Conservation (phyloP, 2,888 invertebrate genomes). For the Hyles lineata region DNA sequence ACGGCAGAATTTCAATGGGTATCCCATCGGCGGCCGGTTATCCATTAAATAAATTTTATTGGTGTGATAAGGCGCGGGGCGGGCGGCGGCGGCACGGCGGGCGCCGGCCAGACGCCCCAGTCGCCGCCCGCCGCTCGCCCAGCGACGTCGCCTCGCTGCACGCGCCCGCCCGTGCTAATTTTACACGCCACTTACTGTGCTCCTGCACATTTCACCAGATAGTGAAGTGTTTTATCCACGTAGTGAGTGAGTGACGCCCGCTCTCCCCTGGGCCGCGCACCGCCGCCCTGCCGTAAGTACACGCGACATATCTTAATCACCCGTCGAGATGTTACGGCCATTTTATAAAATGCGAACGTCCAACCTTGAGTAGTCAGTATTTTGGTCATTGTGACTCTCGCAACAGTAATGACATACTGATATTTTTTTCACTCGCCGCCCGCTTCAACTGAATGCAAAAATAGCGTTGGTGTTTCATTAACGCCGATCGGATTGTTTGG, state of each 20-base stretch:
- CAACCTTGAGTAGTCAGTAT: conserved; percentile 78
- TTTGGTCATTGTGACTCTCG: conserved; percentile 72
- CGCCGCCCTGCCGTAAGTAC: conserved; percentile 59
- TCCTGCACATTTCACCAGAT: conserved; percentile 67
- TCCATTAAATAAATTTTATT: conserved; percentile 83
- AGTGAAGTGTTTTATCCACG: conserved; percentile 69
- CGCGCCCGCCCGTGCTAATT: conserved; percentile 65
- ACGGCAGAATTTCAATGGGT: conserved; percentile 72
- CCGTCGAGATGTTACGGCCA: conserved; percentile 71
- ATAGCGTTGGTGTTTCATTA: conserved; percentile 58
- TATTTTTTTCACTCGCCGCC: conserved; percentile 48
- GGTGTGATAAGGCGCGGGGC: conserved; percentile 79
- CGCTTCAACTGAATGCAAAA: conserved; percentile 44
- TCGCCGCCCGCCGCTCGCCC: conserved; percentile 69
- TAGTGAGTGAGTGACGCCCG: conserved; percentile 43
- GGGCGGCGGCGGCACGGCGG: conserved; percentile 71
- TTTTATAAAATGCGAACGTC: conserved; percentile 72
- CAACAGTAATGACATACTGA: conserved; percentile 55
- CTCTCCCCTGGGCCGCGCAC: conserved; percentile 35
- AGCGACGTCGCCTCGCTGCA: conserved; percentile 64
- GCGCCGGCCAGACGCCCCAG: conserved; percentile 78
- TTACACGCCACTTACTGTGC: conserved; percentile 71
- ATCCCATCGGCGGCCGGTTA: conserved; percentile 73
- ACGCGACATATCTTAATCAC: conserved; percentile 65
- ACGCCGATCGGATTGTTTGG: conserved; percentile 58